These are phyloP conservation scores for Alces alces DNA, from an alignment of 2,113 vertebrate species.

Conservation along the genomic window DNA sequence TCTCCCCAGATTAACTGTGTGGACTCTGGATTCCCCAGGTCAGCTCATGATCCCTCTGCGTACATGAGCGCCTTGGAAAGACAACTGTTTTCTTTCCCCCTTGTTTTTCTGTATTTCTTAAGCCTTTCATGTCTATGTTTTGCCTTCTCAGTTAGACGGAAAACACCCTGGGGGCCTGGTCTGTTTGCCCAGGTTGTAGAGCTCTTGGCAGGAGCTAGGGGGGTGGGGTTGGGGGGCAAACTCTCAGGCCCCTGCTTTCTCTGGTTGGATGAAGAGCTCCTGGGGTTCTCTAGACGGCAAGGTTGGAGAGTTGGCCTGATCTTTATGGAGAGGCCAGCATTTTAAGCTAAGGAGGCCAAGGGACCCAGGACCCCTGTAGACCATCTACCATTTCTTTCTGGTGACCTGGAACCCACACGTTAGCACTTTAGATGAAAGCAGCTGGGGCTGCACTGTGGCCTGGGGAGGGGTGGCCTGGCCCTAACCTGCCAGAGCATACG, in stretches of 20 bases:
- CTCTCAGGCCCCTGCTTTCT: neutral
- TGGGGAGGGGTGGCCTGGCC: too few species aligned
- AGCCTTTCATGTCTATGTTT: conserved; percentile 20
- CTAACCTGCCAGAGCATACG: neutral
- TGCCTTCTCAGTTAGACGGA: neutral
- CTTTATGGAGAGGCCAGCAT: neutral
- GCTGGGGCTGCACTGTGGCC: neutral
- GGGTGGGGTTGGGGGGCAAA: accelerated
- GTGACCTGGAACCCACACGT: neutral
- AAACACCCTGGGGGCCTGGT: neutral
- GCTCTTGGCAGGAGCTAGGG: neutral
- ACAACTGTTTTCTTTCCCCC: neutral
- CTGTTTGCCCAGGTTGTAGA: conserved; percentile 1
- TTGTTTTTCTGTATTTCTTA: conserved; percentile 4
- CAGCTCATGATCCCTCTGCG: neutral
- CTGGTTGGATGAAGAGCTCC: neutral
- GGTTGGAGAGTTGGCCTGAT: too few species aligned
- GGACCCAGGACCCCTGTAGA: neutral
- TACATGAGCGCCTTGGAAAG: neutral
- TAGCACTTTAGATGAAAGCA: neutral
- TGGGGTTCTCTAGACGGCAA: neutral
- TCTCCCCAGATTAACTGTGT: neutral
- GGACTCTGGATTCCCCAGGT: neutral
- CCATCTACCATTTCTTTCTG: neutral
- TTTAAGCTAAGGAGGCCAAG: neutral